Evolutionary conservation across 2,797 vertebrate genomes (phyloP), one percentile per base, ranked within the genome.

Genomic region (Strix occidentalis): DNA sequence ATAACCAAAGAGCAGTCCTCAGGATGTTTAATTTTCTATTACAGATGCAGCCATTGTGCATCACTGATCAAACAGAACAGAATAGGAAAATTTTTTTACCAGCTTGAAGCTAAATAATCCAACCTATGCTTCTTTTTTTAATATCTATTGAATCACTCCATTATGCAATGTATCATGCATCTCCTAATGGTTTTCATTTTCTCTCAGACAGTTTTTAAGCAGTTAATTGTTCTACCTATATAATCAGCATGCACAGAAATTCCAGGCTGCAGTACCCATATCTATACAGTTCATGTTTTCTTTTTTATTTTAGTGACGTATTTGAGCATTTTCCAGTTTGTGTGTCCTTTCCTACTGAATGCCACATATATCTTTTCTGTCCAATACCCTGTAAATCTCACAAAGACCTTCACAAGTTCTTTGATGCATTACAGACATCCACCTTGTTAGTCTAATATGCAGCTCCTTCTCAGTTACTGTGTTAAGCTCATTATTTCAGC

Each of bases 401-500:
- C 3, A 11, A 82, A 76, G 51, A 65, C 29, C 31, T 81, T 90
- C 74, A 43, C 20, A 51, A 79, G 39, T 61, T 82, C 78, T 81
- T 81, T 87, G 66, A 51, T 72, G 33, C 43, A 25, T 92, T 92
- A 24, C 65, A 84, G 48, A 26, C 45, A 54, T 65, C n/a, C 28
- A 69, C 66, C 63, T 94, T 76, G 66, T 95, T 84, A 91, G 74
- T 84, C 41, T 92, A 54, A 71, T 72, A 14, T 39, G 41, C 66
- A 87, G 81, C 33, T 79, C 37, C 46, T 94, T 76, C 65, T 87
- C 78, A 31, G 66, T 46, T 68, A 33, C 65, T 16, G 10, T 26
- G 33, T 57, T 79, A 84, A 92, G 46, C 63, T 89, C 87, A 58
- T 93, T 92, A 90, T 88, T 95, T 89, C 74, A 81, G 46, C 45